Evolutionary conservation across 2,888 invertebrate genomes (phyloP).

Genomic region (Blomia tropicalis): DNA sequence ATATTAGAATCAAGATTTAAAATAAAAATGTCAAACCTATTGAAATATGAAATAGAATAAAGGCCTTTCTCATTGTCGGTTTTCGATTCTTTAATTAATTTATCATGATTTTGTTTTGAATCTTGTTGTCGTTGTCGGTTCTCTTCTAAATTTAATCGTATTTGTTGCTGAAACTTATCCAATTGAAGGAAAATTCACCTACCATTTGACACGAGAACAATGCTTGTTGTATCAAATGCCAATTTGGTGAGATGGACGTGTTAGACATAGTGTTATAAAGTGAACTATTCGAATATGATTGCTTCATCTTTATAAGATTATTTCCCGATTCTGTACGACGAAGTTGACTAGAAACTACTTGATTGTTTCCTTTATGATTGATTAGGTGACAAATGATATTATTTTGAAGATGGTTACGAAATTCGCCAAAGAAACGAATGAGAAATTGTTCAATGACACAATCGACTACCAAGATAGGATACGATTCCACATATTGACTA

Average conservation of each 20-base stretch:
- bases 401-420: neutral
- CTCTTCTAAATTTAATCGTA: slow-evolving; percentile 8
- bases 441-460: neutral
- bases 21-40: slow-evolving; percentile 15
- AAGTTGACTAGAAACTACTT: neutral
- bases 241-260: slow-evolving; percentile 45
- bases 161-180: slow-evolving; percentile 20
- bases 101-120: neutral
- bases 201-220: slow-evolving; percentile 37
- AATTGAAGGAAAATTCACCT: slow-evolving; percentile 31
- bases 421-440: neutral
- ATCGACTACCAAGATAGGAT: slow-evolving; percentile 9
- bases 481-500: neutral
- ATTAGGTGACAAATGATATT: neutral
- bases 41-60: neutral
- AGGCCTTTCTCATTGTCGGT: neutral
- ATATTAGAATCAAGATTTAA: slow-evolving; percentile 6
- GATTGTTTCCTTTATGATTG: neutral
- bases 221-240: slow-evolving; percentile 44
- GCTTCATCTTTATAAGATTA: neutral
- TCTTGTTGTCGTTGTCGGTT: neutral
- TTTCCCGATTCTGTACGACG: neutral
- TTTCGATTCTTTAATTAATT: neutral
- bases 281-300: neutral
- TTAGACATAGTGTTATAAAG: neutral